A percentile compares a stretch with the other conserved stretches of the same genome.
Conservation (phyloP, 2,888 invertebrate species). For the Orthosia gracilis region DNA sequence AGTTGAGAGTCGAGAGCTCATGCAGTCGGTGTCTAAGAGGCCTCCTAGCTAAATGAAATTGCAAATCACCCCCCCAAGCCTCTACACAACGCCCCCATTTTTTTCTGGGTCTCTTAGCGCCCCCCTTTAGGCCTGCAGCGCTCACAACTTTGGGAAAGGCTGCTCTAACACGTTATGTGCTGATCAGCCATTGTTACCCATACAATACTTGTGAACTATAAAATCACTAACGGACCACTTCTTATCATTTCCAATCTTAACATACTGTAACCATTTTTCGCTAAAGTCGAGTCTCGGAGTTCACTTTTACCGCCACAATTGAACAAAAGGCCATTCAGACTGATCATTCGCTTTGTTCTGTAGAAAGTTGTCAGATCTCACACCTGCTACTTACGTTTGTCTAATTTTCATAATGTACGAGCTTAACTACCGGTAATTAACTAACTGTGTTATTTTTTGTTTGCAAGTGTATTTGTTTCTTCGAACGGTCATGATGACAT, state of each 20-base stretch:
- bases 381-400: constrained; percentile 50
- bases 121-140: too few relatives aligned
- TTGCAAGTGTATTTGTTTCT: background rate
- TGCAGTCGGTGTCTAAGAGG: too few relatives aligned
- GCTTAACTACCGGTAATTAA: constrained; percentile 42
- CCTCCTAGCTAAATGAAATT: too few relatives aligned
- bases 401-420: constrained; percentile 52
- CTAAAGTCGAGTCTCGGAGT: constrained; percentile 29
- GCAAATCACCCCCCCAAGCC: too few relatives aligned
- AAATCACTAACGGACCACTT: constrained; percentile 55
- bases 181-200: constrained; percentile 53
- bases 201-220: constrained; percentile 59
- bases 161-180: constrained; percentile 41
- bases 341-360: constrained; percentile 70
- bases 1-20: too few relatives aligned
- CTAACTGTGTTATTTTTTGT: constrained; percentile 7
- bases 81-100: too few relatives aligned
- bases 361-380: constrained; percentile 74
- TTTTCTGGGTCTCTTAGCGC: too few relatives aligned
- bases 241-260: constrained; percentile 61
- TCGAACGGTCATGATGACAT: background rate
- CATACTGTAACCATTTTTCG: constrained; percentile 58
- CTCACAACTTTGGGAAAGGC: too few relatives aligned
- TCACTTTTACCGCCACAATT: constrained; percentile 57
- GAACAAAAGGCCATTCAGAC: constrained; percentile 72